A percentile compares a stretch with the other conserved stretches of the same genome.
These are phyloP conservation scores for Drosophila paranaensis DNA, from an alignment of 2,888 invertebrate species.

Conservation along the genomic window DNA sequence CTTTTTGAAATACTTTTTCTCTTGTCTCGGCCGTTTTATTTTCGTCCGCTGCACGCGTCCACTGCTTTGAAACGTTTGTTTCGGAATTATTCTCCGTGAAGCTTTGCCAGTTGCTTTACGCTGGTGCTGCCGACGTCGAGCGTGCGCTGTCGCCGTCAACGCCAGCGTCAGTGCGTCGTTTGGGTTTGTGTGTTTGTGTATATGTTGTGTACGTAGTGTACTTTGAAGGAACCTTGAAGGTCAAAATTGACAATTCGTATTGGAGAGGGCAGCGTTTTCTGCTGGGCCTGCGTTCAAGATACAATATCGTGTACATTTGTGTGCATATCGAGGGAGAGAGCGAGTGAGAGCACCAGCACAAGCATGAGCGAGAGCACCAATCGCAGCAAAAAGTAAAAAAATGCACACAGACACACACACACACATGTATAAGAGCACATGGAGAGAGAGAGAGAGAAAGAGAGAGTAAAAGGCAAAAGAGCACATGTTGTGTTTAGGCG, in stretches of 20 bases:
- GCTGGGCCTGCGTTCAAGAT: conserved; percentile 55
- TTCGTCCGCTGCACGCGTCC: conserved; percentile 78
- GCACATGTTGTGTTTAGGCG: conserved; percentile 29
- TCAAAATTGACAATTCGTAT: conserved; percentile 84
- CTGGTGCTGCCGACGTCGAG: conserved; percentile 39
- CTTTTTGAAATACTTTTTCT: conserved; percentile 26
- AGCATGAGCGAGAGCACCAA: background rate
- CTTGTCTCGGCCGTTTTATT: conserved; percentile 55
- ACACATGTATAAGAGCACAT: background rate
- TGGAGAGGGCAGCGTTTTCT: conserved; percentile 59
- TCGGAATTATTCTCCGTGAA: conserved; percentile 79
- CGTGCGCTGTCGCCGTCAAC: conserved; percentile 29
- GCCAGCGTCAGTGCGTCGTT: conserved; percentile 29
- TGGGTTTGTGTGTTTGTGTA: conserved; percentile 6
- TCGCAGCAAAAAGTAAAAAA: background rate
- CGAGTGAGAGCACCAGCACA: conserved; percentile 7
- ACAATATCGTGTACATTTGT: conserved; percentile 41
- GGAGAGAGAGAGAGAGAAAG: background rate
- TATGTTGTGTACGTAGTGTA: conserved; percentile 56
- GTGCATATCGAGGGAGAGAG: conserved; percentile 20
- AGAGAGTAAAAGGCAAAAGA: conserved; percentile 22
- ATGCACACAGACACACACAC: background rate
- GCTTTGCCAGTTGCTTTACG: conserved; percentile 59
- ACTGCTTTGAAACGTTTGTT: conserved; percentile 80
- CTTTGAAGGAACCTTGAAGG: conserved; percentile 85